A percentile compares a stretch with the other conserved stretches of the same genome.
These are phyloP conservation scores for Leptogaster cylindrica DNA, from an alignment of 2,888 invertebrate genomes.

Conservation along the genomic window DNA sequence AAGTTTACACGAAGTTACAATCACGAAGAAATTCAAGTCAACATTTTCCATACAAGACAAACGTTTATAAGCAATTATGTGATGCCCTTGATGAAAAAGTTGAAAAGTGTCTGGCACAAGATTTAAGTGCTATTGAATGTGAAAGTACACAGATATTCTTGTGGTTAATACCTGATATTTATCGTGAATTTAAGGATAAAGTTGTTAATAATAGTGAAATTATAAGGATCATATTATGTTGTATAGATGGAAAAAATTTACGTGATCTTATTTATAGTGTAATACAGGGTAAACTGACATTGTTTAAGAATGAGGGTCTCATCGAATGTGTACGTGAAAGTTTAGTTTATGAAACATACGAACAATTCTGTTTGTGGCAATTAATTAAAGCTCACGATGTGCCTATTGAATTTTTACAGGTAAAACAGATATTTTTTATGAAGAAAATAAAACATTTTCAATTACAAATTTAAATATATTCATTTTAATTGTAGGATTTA, in stretches of 20 bases:
- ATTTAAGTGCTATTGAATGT: conserved; percentile 87
- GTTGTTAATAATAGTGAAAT: conserved; percentile 88
- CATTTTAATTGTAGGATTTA: conserved; percentile 57
- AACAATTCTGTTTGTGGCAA: conserved; percentile 98
- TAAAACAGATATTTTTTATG: conserved; percentile 45
- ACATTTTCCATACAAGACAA: conserved; percentile 77
- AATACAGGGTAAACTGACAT: conserved; percentile 83
- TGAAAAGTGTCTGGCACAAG: conserved; percentile 76
- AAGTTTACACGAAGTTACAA: conserved; percentile 72
- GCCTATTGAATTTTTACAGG: conserved; percentile 82
- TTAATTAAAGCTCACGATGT: conserved; percentile 92
- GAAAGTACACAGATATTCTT: conserved; percentile 87
- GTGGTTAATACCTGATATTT: conserved; percentile 92
- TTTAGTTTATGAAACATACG: conserved; percentile 94
- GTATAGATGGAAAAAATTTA: conserved; percentile 87
- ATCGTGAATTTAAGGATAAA: conserved; percentile 85
- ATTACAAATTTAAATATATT: not conserved
- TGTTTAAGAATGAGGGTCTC: conserved; percentile 81
- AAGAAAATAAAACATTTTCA: not conserved
- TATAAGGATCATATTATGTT: conserved; percentile 86
- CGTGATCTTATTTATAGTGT: conserved; percentile 91
- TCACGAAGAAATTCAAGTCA: conserved; percentile 60
- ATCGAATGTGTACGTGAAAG: conserved; percentile 80
- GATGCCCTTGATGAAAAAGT: conserved; percentile 78
- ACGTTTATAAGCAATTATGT: conserved; percentile 89